A percentile compares a stretch with the other conserved stretches of the same genome.
Conservation (phyloP, 2,113 vertebrate genomes). For the Anseranas semipalmata region DNA sequence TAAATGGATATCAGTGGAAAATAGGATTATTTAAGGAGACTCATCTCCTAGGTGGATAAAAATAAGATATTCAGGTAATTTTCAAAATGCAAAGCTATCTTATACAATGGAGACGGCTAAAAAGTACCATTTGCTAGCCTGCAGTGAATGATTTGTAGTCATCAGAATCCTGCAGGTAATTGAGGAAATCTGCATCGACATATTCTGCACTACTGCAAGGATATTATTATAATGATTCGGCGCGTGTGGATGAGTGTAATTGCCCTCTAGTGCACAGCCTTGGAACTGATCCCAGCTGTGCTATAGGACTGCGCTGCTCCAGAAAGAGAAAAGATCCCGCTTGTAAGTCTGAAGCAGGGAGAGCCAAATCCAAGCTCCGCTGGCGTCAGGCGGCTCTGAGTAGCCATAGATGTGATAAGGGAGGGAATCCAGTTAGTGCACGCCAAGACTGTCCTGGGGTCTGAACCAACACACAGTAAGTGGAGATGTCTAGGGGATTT, state of each 20-base stretch:
- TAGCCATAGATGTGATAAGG: not conserved
- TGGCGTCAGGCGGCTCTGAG: not conserved
- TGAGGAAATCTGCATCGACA: conserved; percentile 64
- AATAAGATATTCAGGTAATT: conserved; percentile 73
- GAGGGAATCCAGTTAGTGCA: not conserved
- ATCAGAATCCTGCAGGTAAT: conserved; percentile 73
- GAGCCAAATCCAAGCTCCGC: not conserved
- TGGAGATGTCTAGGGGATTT: not conserved
- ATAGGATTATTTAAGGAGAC: conserved; percentile 64
- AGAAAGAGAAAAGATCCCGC: not conserved
- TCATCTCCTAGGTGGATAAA: conserved; percentile 61
- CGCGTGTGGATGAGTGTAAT: not conserved
- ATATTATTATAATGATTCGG: conserved; percentile 39
- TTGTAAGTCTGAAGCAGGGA: not conserved
- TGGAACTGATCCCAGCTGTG: conserved; percentile 55
- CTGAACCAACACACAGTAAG: not conserved
- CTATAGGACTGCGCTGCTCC: not conserved
- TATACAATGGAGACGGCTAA: conserved; percentile 52
- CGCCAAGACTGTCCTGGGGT: fast-evolving
- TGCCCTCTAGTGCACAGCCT: conserved; percentile 72
- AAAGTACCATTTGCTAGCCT: conserved; percentile 66
- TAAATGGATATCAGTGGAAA: conserved; percentile 54
- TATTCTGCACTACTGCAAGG: conserved; percentile 41
- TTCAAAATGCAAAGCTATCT: conserved; percentile 69
- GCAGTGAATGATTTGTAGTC: conserved; percentile 69